Evolutionary conservation across 2,888 invertebrate genomes (phyloP).

Genomic region (Bugula neritina): DNA sequence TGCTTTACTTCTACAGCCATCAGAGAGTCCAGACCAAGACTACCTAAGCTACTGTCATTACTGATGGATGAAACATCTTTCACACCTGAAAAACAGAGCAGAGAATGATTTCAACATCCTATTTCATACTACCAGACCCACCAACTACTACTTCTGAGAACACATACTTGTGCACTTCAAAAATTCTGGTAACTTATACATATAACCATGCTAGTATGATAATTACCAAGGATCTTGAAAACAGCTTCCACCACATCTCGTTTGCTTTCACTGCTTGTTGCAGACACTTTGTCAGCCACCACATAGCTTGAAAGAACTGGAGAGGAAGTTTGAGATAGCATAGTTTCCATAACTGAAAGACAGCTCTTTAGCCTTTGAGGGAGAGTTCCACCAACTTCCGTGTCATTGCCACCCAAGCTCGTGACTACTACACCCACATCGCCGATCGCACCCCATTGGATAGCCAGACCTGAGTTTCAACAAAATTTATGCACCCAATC

Average conservation of each 20-base stretch:
- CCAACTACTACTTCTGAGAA: too few species aligned
- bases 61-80: slow-evolving; percentile 77
- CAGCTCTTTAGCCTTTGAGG: slow-evolving; percentile 95
- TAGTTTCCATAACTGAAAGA: slow-evolving; percentile 75
- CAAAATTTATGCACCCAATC: background rate
- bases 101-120: too few species aligned
- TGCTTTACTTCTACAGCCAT: slow-evolving; percentile 99
- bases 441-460: slow-evolving; percentile 98
- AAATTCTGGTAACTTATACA: too few species aligned
- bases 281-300: slow-evolving; percentile 73
- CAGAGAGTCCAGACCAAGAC: slow-evolving; percentile 94
- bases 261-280: slow-evolving; percentile 57
- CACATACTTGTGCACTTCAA: too few species aligned
- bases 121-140: too few species aligned
- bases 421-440: slow-evolving; percentile 90
- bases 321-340: slow-evolving; percentile 75
- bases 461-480: slow-evolving; percentile 61
- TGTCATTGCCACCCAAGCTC: slow-evolving; percentile 78
- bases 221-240: slow-evolving; percentile 73
- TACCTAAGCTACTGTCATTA: slow-evolving; percentile 72
- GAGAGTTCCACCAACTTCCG: slow-evolving; percentile 87
- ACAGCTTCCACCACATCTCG: slow-evolving; percentile 71
- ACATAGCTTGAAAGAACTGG: slow-evolving; percentile 62
- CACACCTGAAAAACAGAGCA: slow-evolving; percentile 65
- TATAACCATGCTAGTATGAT: too few species aligned